A percentile compares a stretch with the other conserved stretches of the same genome.
These are phyloP conservation scores for Pecten maximus DNA, from an alignment of 2,888 invertebrate species.

Conservation along the genomic window DNA sequence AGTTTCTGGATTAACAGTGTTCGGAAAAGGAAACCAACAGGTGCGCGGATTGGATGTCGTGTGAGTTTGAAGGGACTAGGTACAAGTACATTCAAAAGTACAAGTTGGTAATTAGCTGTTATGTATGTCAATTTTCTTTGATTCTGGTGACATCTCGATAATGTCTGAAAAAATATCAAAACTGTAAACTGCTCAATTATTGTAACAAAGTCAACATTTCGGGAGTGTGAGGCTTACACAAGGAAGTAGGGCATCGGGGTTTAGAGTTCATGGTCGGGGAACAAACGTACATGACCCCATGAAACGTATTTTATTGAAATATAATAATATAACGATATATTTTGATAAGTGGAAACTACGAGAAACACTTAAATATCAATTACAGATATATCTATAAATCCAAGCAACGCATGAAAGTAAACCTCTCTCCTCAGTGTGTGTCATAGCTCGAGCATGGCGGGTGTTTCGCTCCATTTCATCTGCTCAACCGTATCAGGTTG, in stretches of 20 bases:
- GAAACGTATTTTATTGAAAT: not conserved
- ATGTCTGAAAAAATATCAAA: not conserved
- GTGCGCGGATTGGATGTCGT: too few relatives aligned
- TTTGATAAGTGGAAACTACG: not conserved
- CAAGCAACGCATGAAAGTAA: not conserved
- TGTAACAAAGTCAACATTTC: not conserved
- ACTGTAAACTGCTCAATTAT: not conserved
- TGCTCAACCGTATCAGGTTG: not conserved
- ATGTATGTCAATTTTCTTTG: too few relatives aligned
- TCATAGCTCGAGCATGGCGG: constrained; percentile 12
- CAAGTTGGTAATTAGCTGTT: too few relatives aligned
- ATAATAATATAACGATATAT: not conserved
- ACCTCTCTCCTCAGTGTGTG: not conserved
- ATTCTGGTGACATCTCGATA: not conserved
- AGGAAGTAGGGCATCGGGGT: not conserved
- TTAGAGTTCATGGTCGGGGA: not conserved
- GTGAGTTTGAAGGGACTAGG: too few relatives aligned
- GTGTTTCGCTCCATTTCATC: not conserved
- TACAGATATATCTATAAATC: not conserved
- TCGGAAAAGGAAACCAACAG: too few relatives aligned
- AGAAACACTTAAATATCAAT: not conserved
- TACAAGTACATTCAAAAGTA: too few relatives aligned
- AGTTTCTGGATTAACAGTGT: too few relatives aligned
- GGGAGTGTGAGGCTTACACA: not conserved
- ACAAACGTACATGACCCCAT: not conserved